phyloP scores from a whole-genome alignment of 2,888 invertebrate genomes.

The Tetranychus truncatus region DNA sequence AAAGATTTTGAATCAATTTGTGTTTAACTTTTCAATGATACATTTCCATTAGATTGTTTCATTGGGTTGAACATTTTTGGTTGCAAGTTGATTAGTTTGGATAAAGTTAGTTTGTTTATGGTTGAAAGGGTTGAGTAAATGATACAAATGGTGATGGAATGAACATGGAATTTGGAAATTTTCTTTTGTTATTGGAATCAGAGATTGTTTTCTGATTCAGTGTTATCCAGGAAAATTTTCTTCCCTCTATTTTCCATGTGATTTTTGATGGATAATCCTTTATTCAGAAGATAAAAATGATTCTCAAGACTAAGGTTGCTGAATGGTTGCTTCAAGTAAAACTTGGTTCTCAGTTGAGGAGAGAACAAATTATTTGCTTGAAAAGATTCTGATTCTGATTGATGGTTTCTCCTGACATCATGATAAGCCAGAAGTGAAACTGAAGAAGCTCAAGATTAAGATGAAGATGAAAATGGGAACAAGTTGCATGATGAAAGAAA shows the following conservation, averaged over 20 bases:
- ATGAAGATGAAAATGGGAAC: not conserved
- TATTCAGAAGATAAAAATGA: not conserved
- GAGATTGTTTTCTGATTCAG: not conserved
- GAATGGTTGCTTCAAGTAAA: too few relatives aligned
- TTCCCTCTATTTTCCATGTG: not conserved
- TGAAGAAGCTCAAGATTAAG: not conserved
- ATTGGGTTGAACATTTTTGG: too few relatives aligned
- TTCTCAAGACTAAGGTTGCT: not conserved
- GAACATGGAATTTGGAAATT: too few relatives aligned
- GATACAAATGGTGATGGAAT: too few relatives aligned
- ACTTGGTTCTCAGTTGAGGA: not conserved
- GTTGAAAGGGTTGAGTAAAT: too few relatives aligned
- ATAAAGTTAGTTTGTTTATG: too few relatives aligned
- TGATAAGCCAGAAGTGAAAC: not conserved
- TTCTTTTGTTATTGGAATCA: too few relatives aligned
- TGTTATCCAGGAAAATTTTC: not conserved
- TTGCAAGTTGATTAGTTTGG: too few relatives aligned
- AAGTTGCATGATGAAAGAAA: not conserved
- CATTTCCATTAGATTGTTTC: too few relatives aligned
- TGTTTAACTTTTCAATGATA: too few relatives aligned
- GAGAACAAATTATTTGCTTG: not conserved
- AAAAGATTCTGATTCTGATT: not conserved
- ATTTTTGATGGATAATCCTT: not conserved
- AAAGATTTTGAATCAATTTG: too few relatives aligned
- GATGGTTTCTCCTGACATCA: not conserved